Evolutionary conservation across 2,113 vertebrate genomes (phyloP), one percentile per base, ranked within the genome.

Genomic region (Peromyscus californicus): DNA sequence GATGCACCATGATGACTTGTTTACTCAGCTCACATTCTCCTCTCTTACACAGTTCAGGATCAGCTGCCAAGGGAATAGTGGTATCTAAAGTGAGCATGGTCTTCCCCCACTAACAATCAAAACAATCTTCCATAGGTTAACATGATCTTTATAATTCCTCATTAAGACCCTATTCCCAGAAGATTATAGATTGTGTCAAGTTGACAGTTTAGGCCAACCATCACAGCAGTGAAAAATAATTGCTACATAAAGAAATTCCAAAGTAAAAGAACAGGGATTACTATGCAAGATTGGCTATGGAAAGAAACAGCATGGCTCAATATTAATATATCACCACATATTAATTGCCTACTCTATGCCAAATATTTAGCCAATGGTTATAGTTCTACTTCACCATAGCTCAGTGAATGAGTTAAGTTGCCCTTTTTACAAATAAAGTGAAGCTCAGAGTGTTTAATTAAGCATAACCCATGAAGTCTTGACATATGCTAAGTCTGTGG

Each of bases 281-380:
- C n/a, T 61, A 70, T 33, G n/a, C 36, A 95, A 95, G 86, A 92
- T 83, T 61, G n/a, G 26, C 74, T 57, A 86, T 59, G 33, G 13
- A 70, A 33, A 59, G 63, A n/a, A 80, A 54, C 10, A 67, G 24
- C 26, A 92, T 3, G 36, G 45, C 24, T 54, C 11, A 10, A 63
- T 80, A 75, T 63, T 93, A 96, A 88, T 39, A 86, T 86, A 80
- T 42, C 26, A 89, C 45, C 57, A 84, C 57, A 83, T 29, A 89
- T 5, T 16, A 65, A 76, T 9, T 83, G 59, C 8, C 26, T 85
- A 65, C 26, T 31, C 15, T 65, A 31, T 65, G 39, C 5, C 57
- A 85, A 85, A 65, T 63, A 31, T 65, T 65, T 85, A 45, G 59
- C 39, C n/a, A 31, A 65, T 4, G 0, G 13, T 11, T 63, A 42